These are phyloP conservation scores for Sebastes umbrosus DNA, from an alignment of 2,797 vertebrate genomes.

Conservation along the genomic window DNA sequence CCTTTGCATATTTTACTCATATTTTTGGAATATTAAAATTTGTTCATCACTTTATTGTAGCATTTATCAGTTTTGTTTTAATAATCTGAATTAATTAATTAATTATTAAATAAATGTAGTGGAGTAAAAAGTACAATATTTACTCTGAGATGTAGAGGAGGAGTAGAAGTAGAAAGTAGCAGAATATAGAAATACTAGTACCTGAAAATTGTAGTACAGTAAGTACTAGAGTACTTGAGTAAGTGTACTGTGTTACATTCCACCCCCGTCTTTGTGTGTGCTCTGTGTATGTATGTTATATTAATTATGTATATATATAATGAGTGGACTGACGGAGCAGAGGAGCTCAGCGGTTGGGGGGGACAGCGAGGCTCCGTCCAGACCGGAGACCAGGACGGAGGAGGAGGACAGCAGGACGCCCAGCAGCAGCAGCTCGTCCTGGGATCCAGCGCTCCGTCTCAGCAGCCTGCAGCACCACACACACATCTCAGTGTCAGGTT, in stretches of 20 bases:
- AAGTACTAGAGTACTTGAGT: too few species aligned
- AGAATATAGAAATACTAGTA: not conserved
- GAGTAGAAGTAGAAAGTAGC: not conserved
- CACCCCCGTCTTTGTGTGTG: too few species aligned
- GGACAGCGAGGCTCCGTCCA: constrained; percentile 87
- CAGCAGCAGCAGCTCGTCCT: constrained; percentile 91
- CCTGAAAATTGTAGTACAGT: not conserved
- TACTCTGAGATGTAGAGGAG: not conserved
- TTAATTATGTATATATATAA: not conserved
- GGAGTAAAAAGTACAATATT: too few species aligned
- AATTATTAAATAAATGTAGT: too few species aligned
- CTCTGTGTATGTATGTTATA: too few species aligned
- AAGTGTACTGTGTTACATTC: too few species aligned
- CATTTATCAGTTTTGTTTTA: too few species aligned
- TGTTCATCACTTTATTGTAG: too few species aligned
- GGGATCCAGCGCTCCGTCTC: constrained; percentile 85
- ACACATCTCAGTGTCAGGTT: not conserved
- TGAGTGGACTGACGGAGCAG: constrained; percentile 90
- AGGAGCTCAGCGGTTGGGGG: constrained; percentile 84
- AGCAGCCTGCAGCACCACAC: constrained; percentile 77
- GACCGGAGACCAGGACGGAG: constrained; percentile 90
- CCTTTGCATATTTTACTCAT: too few species aligned
- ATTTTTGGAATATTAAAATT: accelerated
- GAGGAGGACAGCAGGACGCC: constrained; percentile 90
- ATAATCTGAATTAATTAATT: too few species aligned